Conservation (phyloP, 1,140 invertebrate species). For the Drosophila elegans region DNA sequence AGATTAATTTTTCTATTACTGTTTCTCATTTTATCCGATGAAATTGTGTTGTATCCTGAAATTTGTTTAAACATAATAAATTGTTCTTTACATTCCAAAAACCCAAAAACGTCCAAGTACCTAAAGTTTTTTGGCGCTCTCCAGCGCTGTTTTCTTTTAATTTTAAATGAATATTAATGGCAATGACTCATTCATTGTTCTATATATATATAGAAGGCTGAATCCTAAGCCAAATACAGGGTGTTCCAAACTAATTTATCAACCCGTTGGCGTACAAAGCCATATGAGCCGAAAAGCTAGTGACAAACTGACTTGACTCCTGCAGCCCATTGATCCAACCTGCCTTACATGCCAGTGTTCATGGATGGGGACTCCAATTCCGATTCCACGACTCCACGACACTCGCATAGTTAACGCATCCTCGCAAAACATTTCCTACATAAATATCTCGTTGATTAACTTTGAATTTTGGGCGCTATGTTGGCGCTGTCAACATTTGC, state of each 20-base stretch:
- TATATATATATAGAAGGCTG: no score
- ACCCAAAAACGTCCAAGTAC: no score
- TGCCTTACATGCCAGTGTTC: neutral
- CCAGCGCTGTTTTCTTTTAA: no score
- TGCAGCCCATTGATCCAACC: slow-evolving; percentile 35
- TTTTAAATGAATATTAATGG: no score
- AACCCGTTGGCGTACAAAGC: neutral
- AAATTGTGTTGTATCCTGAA: no score
- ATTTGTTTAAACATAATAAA: no score
- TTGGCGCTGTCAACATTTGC: slow-evolving; percentile 61
- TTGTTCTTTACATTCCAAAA: no score
- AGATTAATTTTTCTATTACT: no score
- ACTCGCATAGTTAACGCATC: slow-evolving; percentile 40
- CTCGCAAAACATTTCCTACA: slow-evolving; percentile 38
- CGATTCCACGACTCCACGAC: neutral
- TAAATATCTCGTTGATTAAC: slow-evolving; percentile 69
- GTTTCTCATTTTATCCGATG: no score
- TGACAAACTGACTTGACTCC: neutral
- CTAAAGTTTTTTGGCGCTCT: no score
- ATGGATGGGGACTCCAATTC: neutral
- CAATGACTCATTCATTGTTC: no score
- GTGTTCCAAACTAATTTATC: neutral
- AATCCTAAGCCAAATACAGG: neutral
- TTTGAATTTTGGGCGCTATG: slow-evolving; percentile 51
- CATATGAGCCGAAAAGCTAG: slow-evolving; percentile 4